These are phyloP conservation scores for Cotesia chilonis DNA, from an alignment of 1,140 invertebrate genomes.

Conservation along the genomic window DNA sequence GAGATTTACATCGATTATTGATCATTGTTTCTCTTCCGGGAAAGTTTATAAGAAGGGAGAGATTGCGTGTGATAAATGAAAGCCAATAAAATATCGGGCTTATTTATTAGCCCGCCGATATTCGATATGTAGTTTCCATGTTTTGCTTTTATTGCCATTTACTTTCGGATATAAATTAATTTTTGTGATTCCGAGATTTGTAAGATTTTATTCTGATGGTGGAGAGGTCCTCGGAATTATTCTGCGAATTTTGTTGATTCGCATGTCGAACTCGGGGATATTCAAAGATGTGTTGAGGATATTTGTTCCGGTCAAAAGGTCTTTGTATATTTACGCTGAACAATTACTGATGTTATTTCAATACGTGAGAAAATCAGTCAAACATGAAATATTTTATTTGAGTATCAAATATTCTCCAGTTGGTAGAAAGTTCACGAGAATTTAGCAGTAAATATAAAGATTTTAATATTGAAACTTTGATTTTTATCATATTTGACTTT, in stretches of 20 bases:
- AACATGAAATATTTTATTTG: background rate
- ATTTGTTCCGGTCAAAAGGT: conserved; percentile 30
- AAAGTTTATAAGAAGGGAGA: conserved; percentile 30
- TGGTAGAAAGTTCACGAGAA: too few species aligned
- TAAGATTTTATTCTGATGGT: too few species aligned
- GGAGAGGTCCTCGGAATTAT: background rate
- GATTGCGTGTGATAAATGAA: conserved; percentile 15
- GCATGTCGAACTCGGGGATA: conserved; percentile 8
- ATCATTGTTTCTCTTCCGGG: conserved; percentile 50
- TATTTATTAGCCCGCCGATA: background rate
- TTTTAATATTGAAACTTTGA: too few species aligned
- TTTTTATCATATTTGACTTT: too few species aligned
- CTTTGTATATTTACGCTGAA: background rate
- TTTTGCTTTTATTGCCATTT: background rate
- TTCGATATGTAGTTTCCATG: conserved; percentile 12
- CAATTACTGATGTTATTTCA: background rate
- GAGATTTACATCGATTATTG: conserved; percentile 52
- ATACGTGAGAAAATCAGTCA: too few species aligned
- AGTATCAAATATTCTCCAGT: background rate
- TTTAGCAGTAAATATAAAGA: too few species aligned
- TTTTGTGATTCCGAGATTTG: too few species aligned
- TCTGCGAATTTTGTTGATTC: conserved; percentile 19
- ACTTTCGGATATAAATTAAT: too few species aligned
- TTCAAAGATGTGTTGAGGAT: conserved; percentile 3
- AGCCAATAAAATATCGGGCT: background rate